phyloP scores from a whole-genome alignment of 2,888 invertebrate genomes.

The Tipula confusa region DNA sequence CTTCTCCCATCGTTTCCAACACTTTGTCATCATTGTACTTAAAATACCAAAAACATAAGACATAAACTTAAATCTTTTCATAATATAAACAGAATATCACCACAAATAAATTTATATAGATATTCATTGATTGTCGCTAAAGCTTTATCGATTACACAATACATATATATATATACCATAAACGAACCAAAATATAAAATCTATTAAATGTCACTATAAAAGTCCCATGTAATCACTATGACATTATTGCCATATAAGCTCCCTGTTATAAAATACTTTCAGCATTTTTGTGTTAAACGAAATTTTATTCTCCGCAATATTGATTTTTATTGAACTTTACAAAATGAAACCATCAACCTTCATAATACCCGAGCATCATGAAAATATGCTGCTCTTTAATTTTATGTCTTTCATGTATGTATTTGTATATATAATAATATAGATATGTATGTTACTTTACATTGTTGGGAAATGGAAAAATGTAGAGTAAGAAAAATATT shows the following conservation, averaged over 20 bases:
- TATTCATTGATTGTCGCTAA: background rate
- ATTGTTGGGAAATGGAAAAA: background rate
- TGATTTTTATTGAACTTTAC: constrained; percentile 12
- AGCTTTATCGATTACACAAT: background rate
- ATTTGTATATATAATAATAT: too few species aligned
- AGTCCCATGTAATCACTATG: background rate
- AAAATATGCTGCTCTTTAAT: constrained; percentile 25
- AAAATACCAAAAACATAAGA: too few species aligned
- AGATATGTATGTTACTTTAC: too few species aligned
- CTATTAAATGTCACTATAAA: background rate
- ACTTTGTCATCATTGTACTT: too few species aligned
- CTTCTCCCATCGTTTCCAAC: too few species aligned
- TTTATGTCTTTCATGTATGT: background rate
- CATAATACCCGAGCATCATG: background rate
- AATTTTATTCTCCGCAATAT: constrained; percentile 9
- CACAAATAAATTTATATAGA: background rate
- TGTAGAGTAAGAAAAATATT: background rate
- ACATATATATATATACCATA: background rate
- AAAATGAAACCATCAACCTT: background rate
- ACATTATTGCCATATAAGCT: background rate
- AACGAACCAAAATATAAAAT: background rate
- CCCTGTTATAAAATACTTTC: background rate
- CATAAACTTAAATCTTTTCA: background rate
- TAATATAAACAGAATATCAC: too few species aligned
- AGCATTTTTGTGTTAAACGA: background rate